A percentile compares a stretch with the other conserved stretches of the same genome.
phyloP scores from a whole-genome alignment of 1,140 invertebrate genomes.

The Pygmarrhopalites habei region DNA sequence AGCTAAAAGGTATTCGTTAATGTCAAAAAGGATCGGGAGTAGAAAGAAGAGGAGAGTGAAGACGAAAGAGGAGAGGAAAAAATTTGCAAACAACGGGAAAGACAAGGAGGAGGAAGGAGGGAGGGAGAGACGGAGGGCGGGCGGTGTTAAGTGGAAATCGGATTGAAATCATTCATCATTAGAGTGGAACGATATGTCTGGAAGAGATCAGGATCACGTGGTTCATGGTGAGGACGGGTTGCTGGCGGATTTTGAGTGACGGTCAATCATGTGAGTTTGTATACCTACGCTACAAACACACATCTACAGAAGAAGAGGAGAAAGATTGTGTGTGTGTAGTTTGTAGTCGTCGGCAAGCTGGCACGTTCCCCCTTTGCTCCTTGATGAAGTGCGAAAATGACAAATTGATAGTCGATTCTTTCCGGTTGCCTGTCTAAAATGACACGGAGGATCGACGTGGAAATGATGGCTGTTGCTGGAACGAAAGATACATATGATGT shows the following conservation, averaged over 20 bases:
- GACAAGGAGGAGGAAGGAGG: no score
- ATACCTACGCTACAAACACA: no score
- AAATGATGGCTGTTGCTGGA: slow-evolving; percentile 21
- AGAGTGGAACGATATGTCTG: slow-evolving; percentile 4
- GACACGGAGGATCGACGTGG: slow-evolving; percentile 28
- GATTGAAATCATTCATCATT: slow-evolving; percentile 14
- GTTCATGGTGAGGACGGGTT: neutral
- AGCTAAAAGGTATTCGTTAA: no score
- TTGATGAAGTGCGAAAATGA: slow-evolving; percentile 36
- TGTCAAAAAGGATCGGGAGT: neutral
- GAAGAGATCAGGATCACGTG: neutral
- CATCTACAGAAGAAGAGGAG: no score
- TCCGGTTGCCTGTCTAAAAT: slow-evolving; percentile 28
- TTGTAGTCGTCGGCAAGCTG: slow-evolving; percentile 20
- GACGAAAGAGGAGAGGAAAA: neutral
- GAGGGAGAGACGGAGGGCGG: neutral
- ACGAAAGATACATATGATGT: slow-evolving; percentile 29
- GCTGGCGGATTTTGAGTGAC: slow-evolving; percentile 23
- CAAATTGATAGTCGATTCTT: slow-evolving; percentile 37
- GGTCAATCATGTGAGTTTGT: slow-evolving; percentile 34
- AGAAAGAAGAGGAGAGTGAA: neutral
- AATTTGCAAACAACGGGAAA: no score
- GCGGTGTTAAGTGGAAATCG: neutral
- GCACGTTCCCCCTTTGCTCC: slow-evolving; percentile 18
- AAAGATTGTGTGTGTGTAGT: no score